Conservation (phyloP, 2,113 vertebrate genomes). For the Chamaetylas fuelleborni region DNA sequence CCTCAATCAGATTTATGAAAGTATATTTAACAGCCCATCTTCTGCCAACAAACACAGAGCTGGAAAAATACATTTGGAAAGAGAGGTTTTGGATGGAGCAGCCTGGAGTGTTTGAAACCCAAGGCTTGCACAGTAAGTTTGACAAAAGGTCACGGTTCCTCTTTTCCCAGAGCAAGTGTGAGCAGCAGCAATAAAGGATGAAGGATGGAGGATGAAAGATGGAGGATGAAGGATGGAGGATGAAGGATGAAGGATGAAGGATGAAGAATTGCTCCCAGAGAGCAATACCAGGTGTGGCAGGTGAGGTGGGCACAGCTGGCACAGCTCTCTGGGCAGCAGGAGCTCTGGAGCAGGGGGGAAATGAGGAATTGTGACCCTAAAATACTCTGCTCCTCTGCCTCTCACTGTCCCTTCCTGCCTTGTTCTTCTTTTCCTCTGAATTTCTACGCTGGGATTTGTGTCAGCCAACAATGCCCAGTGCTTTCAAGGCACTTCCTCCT, state of each 20-base stretch:
- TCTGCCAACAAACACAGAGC: background rate
- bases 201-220: background rate
- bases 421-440: background rate
- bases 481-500: background rate
- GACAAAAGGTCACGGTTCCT: background rate
- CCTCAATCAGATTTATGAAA: background rate
- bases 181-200: background rate
- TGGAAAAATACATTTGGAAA: background rate
- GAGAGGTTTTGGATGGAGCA: background rate
- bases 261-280: fast-evolving
- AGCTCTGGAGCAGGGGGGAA: background rate
- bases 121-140: background rate
- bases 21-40: background rate
- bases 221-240: background rate
- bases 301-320: background rate
- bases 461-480: background rate
- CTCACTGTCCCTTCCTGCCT: background rate
- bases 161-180: background rate
- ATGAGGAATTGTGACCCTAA: fast-evolving
- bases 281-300: background rate
- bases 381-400: background rate
- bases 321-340: background rate
- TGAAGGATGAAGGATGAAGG: background rate
- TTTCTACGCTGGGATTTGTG: background rate
- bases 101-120: background rate